Evolutionary conservation across 2,888 invertebrate genomes (phyloP).

Genomic region (Yponomeuta sedellus): DNA sequence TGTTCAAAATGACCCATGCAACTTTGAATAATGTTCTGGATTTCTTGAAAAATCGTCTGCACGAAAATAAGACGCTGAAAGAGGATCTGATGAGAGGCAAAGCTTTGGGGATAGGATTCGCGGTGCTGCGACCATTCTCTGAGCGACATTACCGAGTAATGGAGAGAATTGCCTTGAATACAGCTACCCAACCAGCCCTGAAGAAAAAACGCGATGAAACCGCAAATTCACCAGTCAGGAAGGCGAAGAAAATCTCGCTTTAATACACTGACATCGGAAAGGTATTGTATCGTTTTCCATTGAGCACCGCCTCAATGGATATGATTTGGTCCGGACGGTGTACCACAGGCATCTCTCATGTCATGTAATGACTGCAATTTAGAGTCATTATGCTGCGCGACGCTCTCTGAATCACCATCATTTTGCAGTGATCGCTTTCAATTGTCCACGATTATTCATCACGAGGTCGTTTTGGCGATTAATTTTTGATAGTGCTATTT

Average conservation of each 20-base stretch:
- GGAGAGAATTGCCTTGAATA: conserved; percentile 42
- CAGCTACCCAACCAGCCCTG: conserved; percentile 24
- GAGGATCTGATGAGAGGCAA: conserved; percentile 58
- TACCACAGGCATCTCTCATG: conserved; percentile 47
- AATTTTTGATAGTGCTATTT: background rate
- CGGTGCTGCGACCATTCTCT: conserved; percentile 49
- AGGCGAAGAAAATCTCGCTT: background rate
- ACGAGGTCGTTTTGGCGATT: background rate
- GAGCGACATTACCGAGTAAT: conserved; percentile 57
- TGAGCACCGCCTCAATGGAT: background rate
- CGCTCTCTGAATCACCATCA: conserved; percentile 64
- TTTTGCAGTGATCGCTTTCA: conserved; percentile 70
- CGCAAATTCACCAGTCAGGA: background rate
- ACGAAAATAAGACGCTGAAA: conserved; percentile 43
- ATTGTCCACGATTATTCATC: conserved; percentile 59
- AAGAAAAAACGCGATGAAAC: conserved; percentile 49
- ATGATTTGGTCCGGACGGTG: conserved; percentile 45
- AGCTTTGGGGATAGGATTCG: conserved; percentile 53
- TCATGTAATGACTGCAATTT: conserved; percentile 63
- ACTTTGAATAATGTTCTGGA: conserved; percentile 50
- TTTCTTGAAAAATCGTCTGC: conserved; percentile 50
- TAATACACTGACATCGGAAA: background rate
- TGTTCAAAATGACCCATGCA: conserved; percentile 44
- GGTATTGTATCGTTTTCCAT: background rate
- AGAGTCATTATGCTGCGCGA: conserved; percentile 56